Percentiles rank a stretch among this genome's conserved stretches.
Evolutionary conservation across 2,888 invertebrate genomes (phyloP).

Genomic region (Herminia tarsipennalis): DNA sequence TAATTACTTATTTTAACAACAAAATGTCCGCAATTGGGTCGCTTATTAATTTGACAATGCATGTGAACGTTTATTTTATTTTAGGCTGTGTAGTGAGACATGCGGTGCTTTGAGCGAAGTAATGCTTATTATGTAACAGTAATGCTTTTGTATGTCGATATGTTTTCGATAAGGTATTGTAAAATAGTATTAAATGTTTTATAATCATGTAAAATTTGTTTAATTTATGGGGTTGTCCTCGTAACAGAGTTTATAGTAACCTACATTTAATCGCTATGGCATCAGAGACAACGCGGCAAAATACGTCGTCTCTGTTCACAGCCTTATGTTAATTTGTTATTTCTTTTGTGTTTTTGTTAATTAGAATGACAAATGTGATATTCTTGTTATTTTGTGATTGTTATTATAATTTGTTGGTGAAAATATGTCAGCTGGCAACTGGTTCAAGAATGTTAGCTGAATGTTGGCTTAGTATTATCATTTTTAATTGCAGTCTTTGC

Average conservation of each 20-base stretch:
- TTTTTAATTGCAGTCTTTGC: conserved; percentile 6
- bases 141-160: not conserved
- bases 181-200: no score
- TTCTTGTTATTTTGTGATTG: conserved; percentile 33
- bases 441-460: conserved; percentile 13
- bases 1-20: conserved; percentile 48
- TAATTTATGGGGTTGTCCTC: no score
- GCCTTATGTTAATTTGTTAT: conserved; percentile 19
- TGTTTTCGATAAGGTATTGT: no score
- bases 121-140: not conserved
- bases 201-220: no score
- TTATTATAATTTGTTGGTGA: conserved; percentile 27
- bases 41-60: conserved; percentile 44
- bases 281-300: no score
- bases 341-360: conserved; percentile 41
- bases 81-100: not conserved
- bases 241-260: no score
- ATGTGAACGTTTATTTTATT: conserved; percentile 40
- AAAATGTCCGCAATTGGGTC: conserved; percentile 41
- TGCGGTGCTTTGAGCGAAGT: conserved; percentile 1
- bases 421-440: conserved; percentile 34
- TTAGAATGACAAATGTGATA: conserved; percentile 46
- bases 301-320: no score
- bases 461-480: conserved; percentile 12
- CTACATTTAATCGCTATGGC: no score